Base-by-base conservation (phyloP, 2,797 vertebrate genomes). In the Phalloptychus januarius region DNA sequence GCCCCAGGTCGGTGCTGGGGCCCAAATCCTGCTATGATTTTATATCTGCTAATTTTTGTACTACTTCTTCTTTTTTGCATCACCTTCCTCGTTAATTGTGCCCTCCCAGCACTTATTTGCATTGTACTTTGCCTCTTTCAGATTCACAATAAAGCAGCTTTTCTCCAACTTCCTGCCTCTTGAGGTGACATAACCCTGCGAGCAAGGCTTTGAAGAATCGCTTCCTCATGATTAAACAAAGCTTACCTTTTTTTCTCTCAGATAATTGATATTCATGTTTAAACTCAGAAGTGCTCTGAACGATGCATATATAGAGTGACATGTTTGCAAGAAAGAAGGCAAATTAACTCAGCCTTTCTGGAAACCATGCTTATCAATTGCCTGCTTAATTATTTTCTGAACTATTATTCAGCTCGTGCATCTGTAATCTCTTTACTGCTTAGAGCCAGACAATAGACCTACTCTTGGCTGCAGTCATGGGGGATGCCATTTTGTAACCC, bases 341-440 rank as follows among this genome's bases (percentile, higher is more conserved):
- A 69, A 85, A 91, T 92, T 89, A 89, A 83, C 86, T 79, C 72
- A 18, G 71, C 85, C 87, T 84, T 71, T 77, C 72, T 23, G 84
- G 86, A 79, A 85, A 84, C 78, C 75, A 70, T 76, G 63, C 82
- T 81, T 76, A 82, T 87, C 93, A 90, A 91, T 88, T 85, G 91
- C 81, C 80, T 81, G 77, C 88, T 90, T 94, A 93, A 94, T 92
- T 94, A 87, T 89, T 79, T 93, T 93, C 90, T 90, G 82, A 91
- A 85, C 88, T 87, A 82, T 75, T 86, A 92, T 92, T 91, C 85
- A 79, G 82, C 82, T 63, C 83, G 86, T 67, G 48, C 77, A 80
- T 83, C 76, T 73, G 77, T 91, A 86, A 92, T 92, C 88, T 91
- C 86, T 93, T 94, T 93, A 13, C 45, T 83, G 88, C 92, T 93